phyloP scores from a whole-genome alignment of 1,140 invertebrate genomes.

The roundworm (Caenorhabditis elegans) region DNA sequence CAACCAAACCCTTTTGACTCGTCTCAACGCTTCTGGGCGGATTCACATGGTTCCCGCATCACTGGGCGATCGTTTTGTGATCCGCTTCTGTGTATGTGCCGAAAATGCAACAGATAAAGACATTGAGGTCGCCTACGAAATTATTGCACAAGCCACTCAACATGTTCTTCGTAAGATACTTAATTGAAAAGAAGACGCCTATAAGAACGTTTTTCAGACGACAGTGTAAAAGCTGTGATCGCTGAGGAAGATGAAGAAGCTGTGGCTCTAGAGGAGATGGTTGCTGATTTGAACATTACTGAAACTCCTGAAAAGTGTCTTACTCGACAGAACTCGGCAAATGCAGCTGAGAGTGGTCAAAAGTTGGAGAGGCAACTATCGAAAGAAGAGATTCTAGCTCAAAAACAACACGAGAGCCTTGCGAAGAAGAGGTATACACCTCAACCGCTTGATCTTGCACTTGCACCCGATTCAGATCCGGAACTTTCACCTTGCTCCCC shows the following conservation, averaged over 20 bases:
- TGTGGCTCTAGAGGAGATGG: constrained; percentile 52
- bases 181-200: background rate
- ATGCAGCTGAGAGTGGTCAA: background rate
- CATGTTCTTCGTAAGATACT: constrained; percentile 50
- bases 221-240: constrained; percentile 59
- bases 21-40: constrained; percentile 91
- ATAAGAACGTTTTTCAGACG: constrained; percentile 49
- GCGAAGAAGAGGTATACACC: constrained; percentile 46
- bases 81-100: constrained; percentile 90
- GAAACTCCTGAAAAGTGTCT: background rate
- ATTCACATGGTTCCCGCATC: constrained; percentile 83
- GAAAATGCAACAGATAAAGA: constrained; percentile 75
- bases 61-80: constrained; percentile 69
- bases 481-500: background rate
- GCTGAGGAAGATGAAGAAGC: constrained; percentile 63
- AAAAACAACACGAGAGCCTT: constrained; percentile 40
- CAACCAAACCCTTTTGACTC: constrained; percentile 88
- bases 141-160: constrained; percentile 58
- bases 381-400: constrained; percentile 48
- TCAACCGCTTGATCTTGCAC: background rate
- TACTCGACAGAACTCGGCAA: background rate
- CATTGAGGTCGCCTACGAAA: constrained; percentile 62
- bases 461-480: background rate
- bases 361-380: constrained; percentile 35
- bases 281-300: background rate